phyloP scores from a whole-genome alignment of 1,140 invertebrate genomes.

The Bombyx mandarina region DNA sequence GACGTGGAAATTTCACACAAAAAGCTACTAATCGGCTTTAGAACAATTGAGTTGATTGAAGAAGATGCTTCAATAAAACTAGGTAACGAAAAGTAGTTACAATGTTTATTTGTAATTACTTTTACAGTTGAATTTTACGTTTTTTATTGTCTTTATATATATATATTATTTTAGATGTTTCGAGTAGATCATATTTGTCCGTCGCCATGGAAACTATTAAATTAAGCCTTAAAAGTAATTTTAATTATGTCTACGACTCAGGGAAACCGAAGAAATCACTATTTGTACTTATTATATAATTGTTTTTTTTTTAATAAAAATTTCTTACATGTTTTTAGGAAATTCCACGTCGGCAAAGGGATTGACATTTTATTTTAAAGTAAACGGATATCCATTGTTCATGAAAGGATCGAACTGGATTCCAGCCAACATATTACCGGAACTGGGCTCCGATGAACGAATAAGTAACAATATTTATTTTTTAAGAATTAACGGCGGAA shows the following conservation, averaged over 20 bases:
- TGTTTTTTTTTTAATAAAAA: neutral
- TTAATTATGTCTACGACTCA: no score
- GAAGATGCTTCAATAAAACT: constrained; percentile 64
- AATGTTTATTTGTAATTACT: no score
- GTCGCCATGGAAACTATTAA: no score
- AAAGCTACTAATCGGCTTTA: constrained; percentile 82
- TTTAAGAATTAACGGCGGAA: no score
- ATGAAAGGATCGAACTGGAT: constrained; percentile 98
- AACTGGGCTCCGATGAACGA: constrained; percentile 72
- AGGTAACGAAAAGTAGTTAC: constrained; percentile 25
- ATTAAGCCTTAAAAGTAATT: no score
- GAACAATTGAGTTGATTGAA: constrained; percentile 87
- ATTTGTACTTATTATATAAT: no score
- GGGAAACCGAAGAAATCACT: no score
- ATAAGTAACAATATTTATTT: constrained; percentile 17
- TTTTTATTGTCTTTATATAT: no score
- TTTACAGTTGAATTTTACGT: no score
- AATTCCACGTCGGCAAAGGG: constrained; percentile 70
- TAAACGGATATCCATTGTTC: constrained; percentile 93
- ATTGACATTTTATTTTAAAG: constrained; percentile 88
- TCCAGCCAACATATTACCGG: constrained; percentile 90
- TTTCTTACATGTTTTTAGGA: constrained; percentile 25
- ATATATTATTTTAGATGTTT: no score
- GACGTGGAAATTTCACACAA: constrained; percentile 52
- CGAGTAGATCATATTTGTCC: no score